Evolutionary conservation across 2,113 vertebrate species (phyloP).

Genomic region (Lophura nycthemera): DNA sequence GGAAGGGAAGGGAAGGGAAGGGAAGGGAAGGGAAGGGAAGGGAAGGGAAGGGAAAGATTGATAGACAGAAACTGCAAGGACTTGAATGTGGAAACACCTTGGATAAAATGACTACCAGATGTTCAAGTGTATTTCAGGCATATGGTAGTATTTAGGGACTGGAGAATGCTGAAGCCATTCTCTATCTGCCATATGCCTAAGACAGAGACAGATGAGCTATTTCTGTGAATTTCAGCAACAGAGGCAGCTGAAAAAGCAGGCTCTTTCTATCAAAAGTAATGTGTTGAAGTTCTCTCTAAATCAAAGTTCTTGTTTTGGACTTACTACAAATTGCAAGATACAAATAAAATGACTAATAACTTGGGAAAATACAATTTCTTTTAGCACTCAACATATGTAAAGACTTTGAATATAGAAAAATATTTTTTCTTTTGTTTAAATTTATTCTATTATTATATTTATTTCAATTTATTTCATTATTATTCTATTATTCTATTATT

Average conservation of each 20-base stretch:
- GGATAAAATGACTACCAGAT: constrained; percentile 68
- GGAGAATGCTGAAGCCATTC: constrained; percentile 60
- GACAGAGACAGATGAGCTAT: constrained; percentile 74
- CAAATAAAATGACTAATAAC: not conserved
- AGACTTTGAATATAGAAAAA: not conserved
- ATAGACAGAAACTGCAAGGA: no score
- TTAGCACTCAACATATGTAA: not conserved
- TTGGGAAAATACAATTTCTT: not conserved
- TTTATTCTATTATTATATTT: not conserved
- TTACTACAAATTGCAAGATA: constrained; percentile 27
- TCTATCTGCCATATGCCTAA: constrained; percentile 71
- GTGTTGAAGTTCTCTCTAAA: constrained; percentile 69
- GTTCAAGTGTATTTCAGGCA: constrained; percentile 69
- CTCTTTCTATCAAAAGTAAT: constrained; percentile 68
- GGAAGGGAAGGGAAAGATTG: no score
- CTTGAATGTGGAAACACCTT: not conserved
- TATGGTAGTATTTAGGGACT: constrained; percentile 72
- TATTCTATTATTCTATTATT: no score
- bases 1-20: no score
- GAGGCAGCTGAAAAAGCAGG: constrained; percentile 77
- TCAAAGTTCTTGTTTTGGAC: constrained; percentile 45
- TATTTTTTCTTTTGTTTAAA: no score
- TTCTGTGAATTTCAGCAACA: constrained; percentile 68
- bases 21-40: no score
- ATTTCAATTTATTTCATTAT: no score